These are phyloP conservation scores for Sycophila texana DNA, from an alignment of 2,888 invertebrate species.

Conservation along the genomic window DNA sequence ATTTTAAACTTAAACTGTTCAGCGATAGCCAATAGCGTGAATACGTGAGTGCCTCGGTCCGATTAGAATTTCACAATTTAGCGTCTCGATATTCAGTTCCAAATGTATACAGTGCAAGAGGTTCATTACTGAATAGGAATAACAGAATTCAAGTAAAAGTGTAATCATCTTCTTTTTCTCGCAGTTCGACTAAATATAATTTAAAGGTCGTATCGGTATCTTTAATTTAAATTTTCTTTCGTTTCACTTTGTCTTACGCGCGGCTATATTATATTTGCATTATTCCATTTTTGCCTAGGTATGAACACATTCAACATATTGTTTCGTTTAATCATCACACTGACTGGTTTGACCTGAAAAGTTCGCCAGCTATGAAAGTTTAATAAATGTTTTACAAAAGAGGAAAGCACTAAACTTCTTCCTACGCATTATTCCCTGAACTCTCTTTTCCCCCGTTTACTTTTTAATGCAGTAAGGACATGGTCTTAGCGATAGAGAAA, in stretches of 20 bases:
- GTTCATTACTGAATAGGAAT: constrained; percentile 54
- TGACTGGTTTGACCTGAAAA: constrained; percentile 62
- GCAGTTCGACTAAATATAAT: constrained; percentile 26
- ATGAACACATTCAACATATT: constrained; percentile 71
- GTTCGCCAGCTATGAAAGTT: constrained; percentile 60
- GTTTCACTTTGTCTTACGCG: constrained; percentile 28
- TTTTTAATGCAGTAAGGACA: constrained; percentile 29
- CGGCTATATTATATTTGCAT: constrained; percentile 31
- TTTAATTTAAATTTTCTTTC: constrained; percentile 48
- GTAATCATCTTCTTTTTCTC: constrained; percentile 55
- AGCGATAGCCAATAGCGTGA: no score
- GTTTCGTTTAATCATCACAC: constrained; percentile 62
- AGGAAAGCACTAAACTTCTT: constrained; percentile 55
- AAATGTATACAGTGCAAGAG: constrained; percentile 36
- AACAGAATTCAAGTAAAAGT: constrained; percentile 59
- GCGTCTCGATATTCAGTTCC: neutral
- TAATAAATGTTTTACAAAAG: constrained; percentile 55
- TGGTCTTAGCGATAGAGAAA: constrained; percentile 35
- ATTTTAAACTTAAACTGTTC: neutral
- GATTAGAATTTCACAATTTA: no score
- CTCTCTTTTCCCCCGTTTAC: constrained; percentile 33
- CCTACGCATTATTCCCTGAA: constrained; percentile 45
- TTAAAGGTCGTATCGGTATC: constrained; percentile 16
- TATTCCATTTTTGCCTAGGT: constrained; percentile 61
- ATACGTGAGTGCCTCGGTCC: no score